Evolutionary conservation across 2,888 invertebrate species (phyloP).

Genomic region (Hartigia nigra): DNA sequence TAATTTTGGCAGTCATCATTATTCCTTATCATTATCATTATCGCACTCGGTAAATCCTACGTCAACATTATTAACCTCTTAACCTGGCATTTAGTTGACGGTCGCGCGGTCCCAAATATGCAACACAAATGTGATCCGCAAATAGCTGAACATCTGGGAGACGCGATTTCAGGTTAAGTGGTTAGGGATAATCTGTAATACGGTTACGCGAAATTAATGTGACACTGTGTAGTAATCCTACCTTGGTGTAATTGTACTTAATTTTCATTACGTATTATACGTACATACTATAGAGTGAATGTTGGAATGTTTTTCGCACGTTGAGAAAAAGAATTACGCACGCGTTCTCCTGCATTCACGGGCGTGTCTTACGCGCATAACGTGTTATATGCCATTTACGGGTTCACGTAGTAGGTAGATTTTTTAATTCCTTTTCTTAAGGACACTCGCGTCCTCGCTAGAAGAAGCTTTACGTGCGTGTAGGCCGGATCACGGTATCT

Average conservation of each 20-base stretch:
- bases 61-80: neutral
- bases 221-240: neutral
- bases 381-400: neutral
- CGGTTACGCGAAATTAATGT: neutral
- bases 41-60: neutral
- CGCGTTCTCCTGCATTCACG: neutral
- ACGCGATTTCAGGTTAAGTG: too few species aligned
- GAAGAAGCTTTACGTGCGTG: constrained; percentile 1
- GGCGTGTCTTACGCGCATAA: neutral
- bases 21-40: neutral
- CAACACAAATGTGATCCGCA: too few species aligned
- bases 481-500: constrained; percentile 19
- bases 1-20: neutral
- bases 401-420: neutral
- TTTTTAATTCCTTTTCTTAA: neutral
- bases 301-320: neutral
- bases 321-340: neutral
- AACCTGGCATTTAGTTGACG: too few species aligned
- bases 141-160: too few species aligned
- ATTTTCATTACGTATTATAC: too few species aligned
- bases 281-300: neutral
- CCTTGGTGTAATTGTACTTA: neutral
- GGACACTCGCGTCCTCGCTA: neutral
- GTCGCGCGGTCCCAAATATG: too few species aligned
- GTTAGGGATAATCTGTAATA: neutral